Percentiles rank a stretch among this genome's conserved stretches.
Conservation (phyloP, 2,113 vertebrate species). For the Rhineura floridana region DNA sequence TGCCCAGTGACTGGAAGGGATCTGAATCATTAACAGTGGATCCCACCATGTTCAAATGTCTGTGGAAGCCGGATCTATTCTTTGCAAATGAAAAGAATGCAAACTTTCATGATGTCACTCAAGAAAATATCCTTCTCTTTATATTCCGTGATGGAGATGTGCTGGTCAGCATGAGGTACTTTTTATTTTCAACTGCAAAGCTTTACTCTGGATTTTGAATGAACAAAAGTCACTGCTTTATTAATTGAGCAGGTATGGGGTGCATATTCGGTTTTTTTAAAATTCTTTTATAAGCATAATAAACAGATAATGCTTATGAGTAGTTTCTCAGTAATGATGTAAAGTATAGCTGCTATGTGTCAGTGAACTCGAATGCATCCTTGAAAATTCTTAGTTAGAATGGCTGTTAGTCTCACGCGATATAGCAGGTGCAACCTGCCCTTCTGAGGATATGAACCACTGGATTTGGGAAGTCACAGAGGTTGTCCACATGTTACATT, state of each 20-base stretch:
- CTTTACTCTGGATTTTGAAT: constrained; percentile 10
- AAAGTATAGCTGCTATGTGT: too few species aligned
- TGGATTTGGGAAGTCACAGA: background rate
- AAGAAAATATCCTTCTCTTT: constrained; percentile 98
- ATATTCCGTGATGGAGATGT: constrained; percentile 98
- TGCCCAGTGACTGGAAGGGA: constrained; percentile 92
- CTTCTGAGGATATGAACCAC: background rate
- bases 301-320: background rate
- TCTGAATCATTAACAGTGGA: constrained; percentile 95
- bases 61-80: constrained; percentile 98
- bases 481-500: too few species aligned
- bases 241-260: too few species aligned
- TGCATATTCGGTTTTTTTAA: too few species aligned
- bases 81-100: constrained; percentile 99
- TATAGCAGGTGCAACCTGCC: background rate
- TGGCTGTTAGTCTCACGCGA: background rate
- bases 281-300: too few species aligned
- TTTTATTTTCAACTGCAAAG: background rate
- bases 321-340: too few species aligned
- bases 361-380: background rate
- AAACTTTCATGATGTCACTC: constrained; percentile 98
- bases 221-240: background rate
- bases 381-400: background rate
- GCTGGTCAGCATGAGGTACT: constrained; percentile 97
- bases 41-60: constrained; percentile 98